These are phyloP conservation scores for Anthopleura xanthogrammica DNA, from an alignment of 92 coral and sea anemone species.

Conservation along the genomic window DNA sequence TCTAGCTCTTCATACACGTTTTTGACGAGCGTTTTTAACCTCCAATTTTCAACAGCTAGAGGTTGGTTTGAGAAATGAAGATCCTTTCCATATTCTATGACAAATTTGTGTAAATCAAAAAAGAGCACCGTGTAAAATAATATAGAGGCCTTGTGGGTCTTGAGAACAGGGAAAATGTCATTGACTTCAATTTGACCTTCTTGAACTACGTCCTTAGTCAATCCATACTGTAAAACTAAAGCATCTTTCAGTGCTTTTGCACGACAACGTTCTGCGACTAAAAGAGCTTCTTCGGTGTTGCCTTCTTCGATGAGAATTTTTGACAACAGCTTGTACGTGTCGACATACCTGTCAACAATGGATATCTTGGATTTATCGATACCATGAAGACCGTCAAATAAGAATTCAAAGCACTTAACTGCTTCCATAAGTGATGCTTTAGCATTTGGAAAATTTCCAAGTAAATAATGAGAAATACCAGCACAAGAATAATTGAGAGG, in stretches of 20 bases:
- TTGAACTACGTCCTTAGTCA: background rate
- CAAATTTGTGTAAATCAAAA: background rate
- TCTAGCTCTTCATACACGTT: background rate
- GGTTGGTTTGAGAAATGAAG: background rate
- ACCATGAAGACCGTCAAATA: background rate
- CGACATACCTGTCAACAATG: background rate
- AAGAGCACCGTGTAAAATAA: background rate
- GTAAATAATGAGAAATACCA: background rate
- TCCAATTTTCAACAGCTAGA: background rate
- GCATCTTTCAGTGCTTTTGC: background rate
- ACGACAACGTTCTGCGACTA: background rate
- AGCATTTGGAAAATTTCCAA: background rate
- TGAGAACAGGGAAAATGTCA: background rate
- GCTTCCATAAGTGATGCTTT: background rate
- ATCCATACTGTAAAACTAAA: background rate
- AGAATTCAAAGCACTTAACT: background rate
- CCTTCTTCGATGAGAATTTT: background rate
- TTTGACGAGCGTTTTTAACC: background rate
- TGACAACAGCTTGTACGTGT: slow-evolving; percentile 3
- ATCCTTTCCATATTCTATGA: background rate
- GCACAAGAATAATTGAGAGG: background rate
- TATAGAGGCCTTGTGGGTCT: background rate
- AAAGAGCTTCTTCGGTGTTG: slow-evolving; percentile 4
- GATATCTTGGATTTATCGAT: slow-evolving; percentile 4
- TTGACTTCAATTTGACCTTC: background rate